Evolutionary conservation across 1,140 invertebrate species (phyloP).

Genomic region (Drosophila sp.): DNA sequence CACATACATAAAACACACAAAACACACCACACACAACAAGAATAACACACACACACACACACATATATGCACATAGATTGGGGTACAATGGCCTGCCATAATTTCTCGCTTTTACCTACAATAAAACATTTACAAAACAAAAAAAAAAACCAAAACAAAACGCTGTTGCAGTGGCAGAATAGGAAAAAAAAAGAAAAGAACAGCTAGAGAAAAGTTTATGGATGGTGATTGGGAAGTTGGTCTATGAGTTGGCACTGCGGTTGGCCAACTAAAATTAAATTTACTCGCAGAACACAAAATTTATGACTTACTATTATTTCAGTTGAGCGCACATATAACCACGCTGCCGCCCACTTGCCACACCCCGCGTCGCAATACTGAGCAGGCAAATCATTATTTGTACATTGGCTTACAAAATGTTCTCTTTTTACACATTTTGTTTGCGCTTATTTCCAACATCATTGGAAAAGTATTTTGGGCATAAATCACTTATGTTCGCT

Average conservation of each 20-base stretch:
- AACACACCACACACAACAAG: constrained; percentile 4
- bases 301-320: constrained; percentile 78
- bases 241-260: constrained; percentile 46
- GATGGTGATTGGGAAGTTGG: constrained; percentile 56
- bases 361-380: background rate
- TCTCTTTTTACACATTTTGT: background rate
- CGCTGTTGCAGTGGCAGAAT: constrained; percentile 20
- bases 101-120: constrained; percentile 55
- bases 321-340: constrained; percentile 54
- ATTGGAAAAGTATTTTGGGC: constrained; percentile 60
- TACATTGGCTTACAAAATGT: constrained; percentile 42
- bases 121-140: background rate
- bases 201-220: constrained; percentile 44
- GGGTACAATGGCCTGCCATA: constrained; percentile 45
- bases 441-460: constrained; percentile 38
- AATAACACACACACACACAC: constrained; percentile 19
- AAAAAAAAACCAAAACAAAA: constrained; percentile 14
- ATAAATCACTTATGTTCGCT: constrained; percentile 52
- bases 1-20: constrained; percentile 57
- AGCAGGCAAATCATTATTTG: constrained; percentile 63
- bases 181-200: constrained; percentile 7
- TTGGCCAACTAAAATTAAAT: constrained; percentile 66
- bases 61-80: constrained; percentile 12
- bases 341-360: background rate
- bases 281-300: constrained; percentile 62